Evolutionary conservation across 1,140 invertebrate genomes (phyloP), one percentile per base, ranked within the genome.

Genomic region (Procambarus clarkii): DNA sequence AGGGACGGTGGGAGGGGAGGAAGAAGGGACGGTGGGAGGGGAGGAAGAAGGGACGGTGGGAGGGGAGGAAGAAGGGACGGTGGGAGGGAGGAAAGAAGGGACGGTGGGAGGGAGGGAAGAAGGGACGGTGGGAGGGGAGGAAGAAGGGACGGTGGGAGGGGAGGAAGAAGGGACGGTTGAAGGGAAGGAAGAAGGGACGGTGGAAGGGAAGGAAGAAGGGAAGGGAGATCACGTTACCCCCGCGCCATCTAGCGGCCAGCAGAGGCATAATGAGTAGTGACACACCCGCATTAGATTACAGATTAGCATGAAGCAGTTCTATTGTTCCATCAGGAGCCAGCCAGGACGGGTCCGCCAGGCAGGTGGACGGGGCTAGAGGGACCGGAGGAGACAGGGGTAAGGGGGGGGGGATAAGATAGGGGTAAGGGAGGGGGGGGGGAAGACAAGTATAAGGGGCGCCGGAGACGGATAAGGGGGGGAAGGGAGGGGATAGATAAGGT

Each of bases 251-350:
- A 24, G 69, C 69, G 4, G n/a, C n/a, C 69, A 74, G n/a, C 69
- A 34, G 11, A 21, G 4, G 69, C 69, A 74, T 74, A 74, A 74
- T 74, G 69, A 74, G 69, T 74, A 24, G 69, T 24, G 69, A 74
- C 69, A 74, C 69, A 24, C 69, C 21, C n/a, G 69, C 69, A 74
- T 74, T 74, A 74, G 7, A n/a, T 74, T 74, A 74, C 69, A 74
- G 69, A 74, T 74, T 74, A 74, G 69, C 69, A 74, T 74, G 69
- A 74, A 74, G n/a, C 69, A 34, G n/a, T 24, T 24, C 69, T 74
- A 74, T 74, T 74, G 69, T 74, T 74, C 69, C 69, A 24, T 9
- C 13, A 54, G 50, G 7, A 15, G 54, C 54, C 5, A 58, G 54
- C 5, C 54, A 58, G 11, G 54, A 13, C 13, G n/a, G 54, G 60